Evolutionary conservation across 2,888 invertebrate genomes (phyloP).

Genomic region (Elmis aenea): DNA sequence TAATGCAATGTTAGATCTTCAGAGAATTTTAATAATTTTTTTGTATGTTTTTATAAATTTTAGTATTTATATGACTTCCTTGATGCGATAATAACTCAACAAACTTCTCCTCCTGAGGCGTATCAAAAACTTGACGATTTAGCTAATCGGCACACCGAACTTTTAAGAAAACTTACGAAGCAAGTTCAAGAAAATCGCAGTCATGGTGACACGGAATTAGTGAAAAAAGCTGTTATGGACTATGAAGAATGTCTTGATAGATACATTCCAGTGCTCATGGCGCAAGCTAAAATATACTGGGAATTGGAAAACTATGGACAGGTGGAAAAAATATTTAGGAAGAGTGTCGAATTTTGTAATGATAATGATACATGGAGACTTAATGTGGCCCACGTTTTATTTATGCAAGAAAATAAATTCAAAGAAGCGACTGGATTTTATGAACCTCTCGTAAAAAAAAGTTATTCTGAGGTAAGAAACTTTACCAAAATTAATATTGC

Average conservation of each 20-base stretch:
- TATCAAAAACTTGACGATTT: constrained; percentile 93
- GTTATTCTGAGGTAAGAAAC: constrained; percentile 78
- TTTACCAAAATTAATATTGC: too few species aligned
- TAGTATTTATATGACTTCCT: constrained; percentile 90
- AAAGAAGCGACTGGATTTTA: constrained; percentile 98
- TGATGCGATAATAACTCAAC: constrained; percentile 94
- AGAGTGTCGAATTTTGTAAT: constrained; percentile 96
- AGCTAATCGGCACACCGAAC: constrained; percentile 85
- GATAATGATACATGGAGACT: constrained; percentile 96
- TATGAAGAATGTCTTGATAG: constrained; percentile 87
- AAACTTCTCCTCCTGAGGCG: constrained; percentile 94
- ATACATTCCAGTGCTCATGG: constrained; percentile 98
- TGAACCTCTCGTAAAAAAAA: constrained; percentile 94
- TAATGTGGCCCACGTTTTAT: constrained; percentile 97
- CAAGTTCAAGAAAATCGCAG: constrained; percentile 89
- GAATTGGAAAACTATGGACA: constrained; percentile 92
- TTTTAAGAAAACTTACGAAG: constrained; percentile 85
- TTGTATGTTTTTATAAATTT: constrained; percentile 30
- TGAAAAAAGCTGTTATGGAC: constrained; percentile 85
- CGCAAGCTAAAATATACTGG: constrained; percentile 98
- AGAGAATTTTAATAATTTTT: constrained; percentile 1
- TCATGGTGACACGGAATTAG: constrained; percentile 82
- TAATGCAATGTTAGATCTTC: constrained; percentile 3
- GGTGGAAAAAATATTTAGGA: constrained; percentile 94
- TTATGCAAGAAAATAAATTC: constrained; percentile 99